Percentiles rank a stretch among this genome's conserved stretches.
phyloP scores from a whole-genome alignment of 2,797 vertebrate genomes.

The Serranus cabrilla region DNA sequence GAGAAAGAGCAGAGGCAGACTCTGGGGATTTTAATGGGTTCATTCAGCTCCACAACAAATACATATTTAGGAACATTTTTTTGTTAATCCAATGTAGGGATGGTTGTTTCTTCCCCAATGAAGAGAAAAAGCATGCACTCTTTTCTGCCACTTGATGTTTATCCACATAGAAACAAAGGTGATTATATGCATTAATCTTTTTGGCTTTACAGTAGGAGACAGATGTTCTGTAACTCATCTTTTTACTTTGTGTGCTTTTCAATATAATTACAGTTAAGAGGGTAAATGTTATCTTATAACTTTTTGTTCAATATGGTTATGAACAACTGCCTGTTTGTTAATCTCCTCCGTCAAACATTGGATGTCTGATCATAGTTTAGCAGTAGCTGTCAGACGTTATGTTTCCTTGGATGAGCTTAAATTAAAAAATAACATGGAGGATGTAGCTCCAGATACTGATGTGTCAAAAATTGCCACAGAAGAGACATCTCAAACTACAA shows the following conservation, averaged over 20 bases:
- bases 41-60: slow-evolving; percentile 9
- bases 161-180: background rate
- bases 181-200: too few relatives aligned
- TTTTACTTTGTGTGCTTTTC: background rate
- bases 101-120: background rate
- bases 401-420: too few relatives aligned
- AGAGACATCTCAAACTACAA: too few relatives aligned
- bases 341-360: too few relatives aligned
- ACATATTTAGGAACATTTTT: background rate
- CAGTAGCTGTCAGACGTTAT: too few relatives aligned
- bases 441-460: too few relatives aligned
- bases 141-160: background rate
- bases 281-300: background rate
- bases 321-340: too few relatives aligned
- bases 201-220: too few relatives aligned
- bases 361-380: too few relatives aligned
- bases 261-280: background rate
- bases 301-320: too few relatives aligned
- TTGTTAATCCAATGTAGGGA: background rate
- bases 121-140: background rate
- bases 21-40: background rate
- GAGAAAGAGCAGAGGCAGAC: background rate
- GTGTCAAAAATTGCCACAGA: too few relatives aligned
- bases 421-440: too few relatives aligned
- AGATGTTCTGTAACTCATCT: background rate